Percentiles rank a stretch among this genome's conserved stretches.
These are phyloP conservation scores for Sebastolobus altivelis DNA, from an alignment of 2,797 vertebrate species.

Conservation along the genomic window DNA sequence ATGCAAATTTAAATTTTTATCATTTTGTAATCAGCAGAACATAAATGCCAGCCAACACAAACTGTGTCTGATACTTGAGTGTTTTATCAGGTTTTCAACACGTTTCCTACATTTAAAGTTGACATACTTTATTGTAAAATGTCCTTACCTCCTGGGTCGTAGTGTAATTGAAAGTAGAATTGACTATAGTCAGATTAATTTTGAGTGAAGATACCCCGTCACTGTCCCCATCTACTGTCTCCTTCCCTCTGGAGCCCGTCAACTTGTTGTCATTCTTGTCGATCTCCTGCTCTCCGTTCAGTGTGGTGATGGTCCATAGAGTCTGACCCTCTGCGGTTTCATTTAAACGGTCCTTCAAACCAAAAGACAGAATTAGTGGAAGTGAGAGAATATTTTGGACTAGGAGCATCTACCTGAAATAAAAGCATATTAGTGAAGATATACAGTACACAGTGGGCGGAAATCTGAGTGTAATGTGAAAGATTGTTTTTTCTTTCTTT, in stretches of 20 bases:
- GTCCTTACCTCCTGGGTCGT: constrained; percentile 69
- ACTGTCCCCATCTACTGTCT: constrained; percentile 14
- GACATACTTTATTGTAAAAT: neutral
- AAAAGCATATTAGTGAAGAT: neutral
- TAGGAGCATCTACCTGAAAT: neutral
- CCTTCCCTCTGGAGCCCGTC: constrained; percentile 38
- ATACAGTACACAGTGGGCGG: neutral
- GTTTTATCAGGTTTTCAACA: neutral
- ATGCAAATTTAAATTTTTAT: neutral
- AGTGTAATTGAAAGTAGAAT: constrained; percentile 66
- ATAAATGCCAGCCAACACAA: neutral
- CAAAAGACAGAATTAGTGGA: constrained; percentile 1
- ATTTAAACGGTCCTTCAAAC: constrained; percentile 69
- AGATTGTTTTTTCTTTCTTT: neutral
- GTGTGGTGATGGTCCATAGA: constrained; percentile 40
- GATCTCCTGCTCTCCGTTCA: constrained; percentile 19
- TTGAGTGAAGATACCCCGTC: constrained; percentile 49
- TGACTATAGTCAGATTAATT: constrained; percentile 52
- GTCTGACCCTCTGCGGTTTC: constrained; percentile 58
- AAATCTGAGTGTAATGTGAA: neutral
- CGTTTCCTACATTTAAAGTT: neutral
- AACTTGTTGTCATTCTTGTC: constrained; percentile 29
- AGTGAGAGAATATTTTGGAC: neutral
- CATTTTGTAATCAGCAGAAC: neutral
- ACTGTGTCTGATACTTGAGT: neutral